A percentile compares a stretch with the other conserved stretches of the same genome.
Conservation (phyloP, 2,888 invertebrate species). For the Pseudococcus viburni region DNA sequence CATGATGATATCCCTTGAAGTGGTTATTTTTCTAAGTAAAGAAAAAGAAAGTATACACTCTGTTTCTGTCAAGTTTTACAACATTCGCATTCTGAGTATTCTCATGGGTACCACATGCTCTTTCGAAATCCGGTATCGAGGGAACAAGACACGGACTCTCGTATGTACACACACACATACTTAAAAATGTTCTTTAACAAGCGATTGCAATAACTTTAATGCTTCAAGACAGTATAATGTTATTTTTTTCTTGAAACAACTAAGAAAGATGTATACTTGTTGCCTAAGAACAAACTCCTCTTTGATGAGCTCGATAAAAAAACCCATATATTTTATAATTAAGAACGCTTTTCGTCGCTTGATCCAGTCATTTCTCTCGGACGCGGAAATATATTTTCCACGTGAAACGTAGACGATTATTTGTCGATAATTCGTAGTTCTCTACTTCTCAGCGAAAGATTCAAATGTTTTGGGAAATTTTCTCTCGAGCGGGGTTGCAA, state of each 20-base stretch:
- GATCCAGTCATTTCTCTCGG: neutral
- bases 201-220: constrained; percentile 62
- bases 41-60: constrained; percentile 66
- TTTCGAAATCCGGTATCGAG: constrained; percentile 60
- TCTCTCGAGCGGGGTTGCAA: neutral
- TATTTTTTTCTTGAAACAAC: constrained; percentile 43
- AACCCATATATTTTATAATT: constrained; percentile 8
- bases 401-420: neutral
- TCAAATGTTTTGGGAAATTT: neutral
- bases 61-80: constrained; percentile 66
- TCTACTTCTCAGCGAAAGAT: neutral
- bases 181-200: constrained; percentile 57
- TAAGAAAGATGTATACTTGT: constrained; percentile 48
- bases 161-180: constrained; percentile 57
- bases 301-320: constrained; percentile 36
- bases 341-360: constrained; percentile 1
- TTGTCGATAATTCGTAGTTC: neutral
- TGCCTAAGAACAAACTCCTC: neutral
- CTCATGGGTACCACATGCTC: constrained; percentile 61
- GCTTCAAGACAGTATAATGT: constrained; percentile 41
- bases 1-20: constrained; percentile 66
- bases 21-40: constrained; percentile 66
- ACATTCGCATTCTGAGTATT: constrained; percentile 66
- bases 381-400: neutral
- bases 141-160: constrained; percentile 27